Base-by-base conservation (phyloP, 2,797 vertebrate genomes). In the Gallinago solitaria region DNA sequence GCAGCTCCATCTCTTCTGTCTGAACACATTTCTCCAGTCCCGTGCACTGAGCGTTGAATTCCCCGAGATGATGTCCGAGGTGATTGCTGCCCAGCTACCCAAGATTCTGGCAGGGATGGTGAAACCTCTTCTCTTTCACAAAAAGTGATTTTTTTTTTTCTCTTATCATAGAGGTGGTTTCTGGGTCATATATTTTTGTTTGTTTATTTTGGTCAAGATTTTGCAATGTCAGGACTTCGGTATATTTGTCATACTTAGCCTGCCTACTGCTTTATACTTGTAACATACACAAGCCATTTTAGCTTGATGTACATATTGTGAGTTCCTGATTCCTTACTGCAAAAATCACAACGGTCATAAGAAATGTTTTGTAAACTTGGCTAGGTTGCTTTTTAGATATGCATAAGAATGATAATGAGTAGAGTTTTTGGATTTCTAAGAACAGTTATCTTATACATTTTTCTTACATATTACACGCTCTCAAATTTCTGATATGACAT, bases 1-100 rank as follows among this genome's bases (percentile, higher is more conserved):
- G 97, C 99, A 99, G 90, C 98, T 99, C 97, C 99, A 99, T 96
- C 98, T 99, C 83, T 99, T 98, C 98, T 99, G 99, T 94, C 97
- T 99, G 97, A 99, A 98, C 95, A 99, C 99, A 33, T 99, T 99
- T 97, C 98, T 99, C 96, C 99, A 99, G 97, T 99, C 99, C 5
- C 99, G 99, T 30, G 95, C 99, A 78, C 98, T 99, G 98, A 99
- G 98, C 41, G 99, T 99, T 92, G 99, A 99, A 97, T 99, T 99
- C 92, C 99, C 99, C 0, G 99, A 99, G 97, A 99, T 99, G 99
- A 99, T 99, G 99, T 98, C 99, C 32, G 99, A 99, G 97, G 99
- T 99, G 89, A 99, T 99, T 86, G 98, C 99, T 70, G 99, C 99
- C 39, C 99, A 99, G 95, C 97, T 99, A 64, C 99, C 99, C 82